These are phyloP conservation scores for Cerceris ruficornis DNA, from an alignment of 2,888 invertebrate genomes.

Conservation along the genomic window DNA sequence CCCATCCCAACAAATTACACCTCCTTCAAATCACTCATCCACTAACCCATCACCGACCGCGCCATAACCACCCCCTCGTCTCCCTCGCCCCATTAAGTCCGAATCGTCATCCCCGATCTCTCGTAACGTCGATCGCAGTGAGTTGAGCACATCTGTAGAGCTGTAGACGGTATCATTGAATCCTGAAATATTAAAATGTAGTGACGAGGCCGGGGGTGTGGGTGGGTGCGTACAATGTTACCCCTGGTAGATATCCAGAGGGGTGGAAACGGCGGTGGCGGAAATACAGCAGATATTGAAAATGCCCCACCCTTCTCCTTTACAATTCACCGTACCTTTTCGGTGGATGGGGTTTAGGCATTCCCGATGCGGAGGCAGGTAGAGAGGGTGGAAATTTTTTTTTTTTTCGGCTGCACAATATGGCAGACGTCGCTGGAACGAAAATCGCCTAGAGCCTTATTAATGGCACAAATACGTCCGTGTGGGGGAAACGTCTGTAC, in stretches of 20 bases:
- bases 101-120: too few relatives aligned
- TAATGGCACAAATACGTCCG: constrained; percentile 28
- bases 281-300: constrained; percentile 77
- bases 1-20: too few relatives aligned
- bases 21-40: too few relatives aligned
- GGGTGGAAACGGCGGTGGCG: constrained; percentile 67
- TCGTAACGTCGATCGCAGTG: background rate
- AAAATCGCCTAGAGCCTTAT: constrained; percentile 44
- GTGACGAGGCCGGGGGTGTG: constrained; percentile 45
- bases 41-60: too few relatives aligned
- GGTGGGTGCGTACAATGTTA: constrained; percentile 66
- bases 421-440: constrained; percentile 37
- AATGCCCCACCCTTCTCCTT: constrained; percentile 68
- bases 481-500: background rate
- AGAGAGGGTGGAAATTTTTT: constrained; percentile 9
- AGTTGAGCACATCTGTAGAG: constrained; percentile 59
- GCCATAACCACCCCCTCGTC: too few relatives aligned
- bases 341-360: constrained; percentile 34
- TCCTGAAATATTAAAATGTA: constrained; percentile 73
- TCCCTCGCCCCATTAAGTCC: too few relatives aligned
- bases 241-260: constrained; percentile 59
- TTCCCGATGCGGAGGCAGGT: constrained; percentile 28
- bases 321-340: constrained; percentile 65
- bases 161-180: constrained; percentile 65
- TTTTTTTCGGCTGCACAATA: constrained; percentile 46